Percentiles rank a stretch among this genome's conserved stretches.
Conservation (phyloP, 2,888 invertebrate genomes). For the Oasisia sp. region DNA sequence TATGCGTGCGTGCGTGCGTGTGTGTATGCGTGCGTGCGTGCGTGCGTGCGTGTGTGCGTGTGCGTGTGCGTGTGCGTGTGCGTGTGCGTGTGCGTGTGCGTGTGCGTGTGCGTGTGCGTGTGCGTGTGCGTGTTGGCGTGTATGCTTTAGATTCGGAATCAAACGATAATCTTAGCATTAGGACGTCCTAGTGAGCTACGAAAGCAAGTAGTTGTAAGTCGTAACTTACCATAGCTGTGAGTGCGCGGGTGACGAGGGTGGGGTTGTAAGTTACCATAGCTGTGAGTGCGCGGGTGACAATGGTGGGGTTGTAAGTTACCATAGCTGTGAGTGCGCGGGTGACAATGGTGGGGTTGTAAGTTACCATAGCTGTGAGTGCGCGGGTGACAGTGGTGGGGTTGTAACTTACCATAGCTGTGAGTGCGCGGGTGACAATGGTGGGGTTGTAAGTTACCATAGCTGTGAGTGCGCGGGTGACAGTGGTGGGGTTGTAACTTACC, state of each 20-base stretch:
- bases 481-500: constrained; percentile 76
- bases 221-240: constrained; percentile 52
- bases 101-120: no score
- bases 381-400: constrained; percentile 81
- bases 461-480: constrained; percentile 73
- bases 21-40: constrained; percentile 18
- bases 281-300: constrained; percentile 79
- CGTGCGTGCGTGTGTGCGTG: background rate
- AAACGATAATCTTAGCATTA: no score
- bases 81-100: background rate
- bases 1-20: background rate
- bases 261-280: constrained; percentile 70
- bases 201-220: no score
- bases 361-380: constrained; percentile 78
- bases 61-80: constrained; percentile 27
- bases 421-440: constrained; percentile 77
- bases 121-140: no score
- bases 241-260: constrained; percentile 19
- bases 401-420: constrained; percentile 75
- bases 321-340: constrained; percentile 83
- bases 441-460: constrained; percentile 70
- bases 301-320: constrained; percentile 74
- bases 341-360: constrained; percentile 77
- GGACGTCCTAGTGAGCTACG: no score
- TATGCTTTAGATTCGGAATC: no score